Evolutionary conservation across 2,888 invertebrate genomes (phyloP).

Genomic region (Drosophila differens): DNA sequence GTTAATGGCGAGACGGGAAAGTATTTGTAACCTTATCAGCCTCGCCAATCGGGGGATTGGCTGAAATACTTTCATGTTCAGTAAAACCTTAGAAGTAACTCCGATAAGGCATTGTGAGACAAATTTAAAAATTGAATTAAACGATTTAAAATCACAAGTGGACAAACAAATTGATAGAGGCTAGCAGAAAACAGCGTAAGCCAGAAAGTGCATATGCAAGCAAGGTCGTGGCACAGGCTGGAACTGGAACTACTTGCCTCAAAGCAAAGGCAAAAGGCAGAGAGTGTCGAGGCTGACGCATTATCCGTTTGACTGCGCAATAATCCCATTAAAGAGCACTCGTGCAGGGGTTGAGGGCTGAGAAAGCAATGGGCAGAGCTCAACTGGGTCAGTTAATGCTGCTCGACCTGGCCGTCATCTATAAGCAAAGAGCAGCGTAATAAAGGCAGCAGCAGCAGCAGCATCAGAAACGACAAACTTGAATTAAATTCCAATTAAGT

Average conservation of each 20-base stretch:
- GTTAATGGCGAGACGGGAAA: neutral
- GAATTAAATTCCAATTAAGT: constrained; percentile 51
- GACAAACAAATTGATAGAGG: neutral
- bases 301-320: constrained; percentile 80
- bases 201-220: constrained; percentile 36
- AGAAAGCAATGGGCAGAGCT: constrained; percentile 34
- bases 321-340: constrained; percentile 78
- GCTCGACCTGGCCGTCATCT: constrained; percentile 70
- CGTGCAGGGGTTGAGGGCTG: constrained; percentile 1
- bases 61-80: neutral
- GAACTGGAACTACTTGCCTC: constrained; percentile 21
- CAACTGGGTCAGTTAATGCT: constrained; percentile 75
- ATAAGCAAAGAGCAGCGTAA: constrained; percentile 47
- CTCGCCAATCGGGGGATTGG: neutral
- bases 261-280: constrained; percentile 41
- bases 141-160: constrained; percentile 1
- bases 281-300: constrained; percentile 64
- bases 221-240: constrained; percentile 38
- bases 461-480: constrained; percentile 30
- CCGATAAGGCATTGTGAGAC: neutral
- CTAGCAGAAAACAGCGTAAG: constrained; percentile 28
- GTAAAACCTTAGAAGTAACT: neutral
- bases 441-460: constrained; percentile 4
- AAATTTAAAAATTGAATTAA: neutral
- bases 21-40: neutral